Conservation (phyloP, 2,797 vertebrate genomes). For the Triplophysa yarkandensis region DNA sequence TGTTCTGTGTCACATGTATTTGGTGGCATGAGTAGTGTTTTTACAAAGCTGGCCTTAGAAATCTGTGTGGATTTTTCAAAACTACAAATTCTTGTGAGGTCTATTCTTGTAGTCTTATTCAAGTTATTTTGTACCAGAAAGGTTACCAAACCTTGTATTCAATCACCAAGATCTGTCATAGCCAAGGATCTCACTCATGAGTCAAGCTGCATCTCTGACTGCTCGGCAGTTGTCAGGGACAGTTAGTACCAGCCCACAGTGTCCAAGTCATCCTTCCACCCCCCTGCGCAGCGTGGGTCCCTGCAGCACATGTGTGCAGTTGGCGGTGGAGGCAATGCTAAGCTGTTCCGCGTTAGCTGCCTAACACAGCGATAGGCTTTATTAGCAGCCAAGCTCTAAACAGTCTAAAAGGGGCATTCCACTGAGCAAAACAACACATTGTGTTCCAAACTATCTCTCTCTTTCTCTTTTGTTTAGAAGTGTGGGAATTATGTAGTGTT, state of each 20-base stretch:
- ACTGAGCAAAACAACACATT: constrained; percentile 35
- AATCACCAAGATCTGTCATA: constrained; percentile 4
- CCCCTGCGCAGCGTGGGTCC: constrained; percentile 26
- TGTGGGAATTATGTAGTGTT: constrained; percentile 40
- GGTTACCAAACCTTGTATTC: neutral
- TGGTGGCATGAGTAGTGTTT: neutral
- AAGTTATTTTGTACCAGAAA: neutral
- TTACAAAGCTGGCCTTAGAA: neutral
- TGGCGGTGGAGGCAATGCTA: constrained; percentile 19
- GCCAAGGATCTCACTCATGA: constrained; percentile 23
- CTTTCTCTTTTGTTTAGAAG: constrained; percentile 23
- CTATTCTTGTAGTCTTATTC: neutral
- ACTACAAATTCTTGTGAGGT: neutral
- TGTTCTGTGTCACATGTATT: constrained; percentile 31
- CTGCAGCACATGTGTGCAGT: constrained; percentile 34
- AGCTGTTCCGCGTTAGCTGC: constrained; percentile 38
- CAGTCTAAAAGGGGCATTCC: constrained; percentile 32
- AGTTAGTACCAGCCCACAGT: constrained; percentile 35
- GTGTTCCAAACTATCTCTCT: constrained; percentile 22
- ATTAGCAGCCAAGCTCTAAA: constrained; percentile 41
- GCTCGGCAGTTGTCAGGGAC: constrained; percentile 39
- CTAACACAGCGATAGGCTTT: constrained; percentile 25
- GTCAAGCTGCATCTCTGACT: constrained; percentile 32
- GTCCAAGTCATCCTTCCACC: constrained; percentile 29
- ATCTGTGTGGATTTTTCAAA: neutral